Evolutionary conservation across 2,797 vertebrate species (phyloP), one percentile per base, ranked within the genome.

Genomic region (Salmo trutta): DNA sequence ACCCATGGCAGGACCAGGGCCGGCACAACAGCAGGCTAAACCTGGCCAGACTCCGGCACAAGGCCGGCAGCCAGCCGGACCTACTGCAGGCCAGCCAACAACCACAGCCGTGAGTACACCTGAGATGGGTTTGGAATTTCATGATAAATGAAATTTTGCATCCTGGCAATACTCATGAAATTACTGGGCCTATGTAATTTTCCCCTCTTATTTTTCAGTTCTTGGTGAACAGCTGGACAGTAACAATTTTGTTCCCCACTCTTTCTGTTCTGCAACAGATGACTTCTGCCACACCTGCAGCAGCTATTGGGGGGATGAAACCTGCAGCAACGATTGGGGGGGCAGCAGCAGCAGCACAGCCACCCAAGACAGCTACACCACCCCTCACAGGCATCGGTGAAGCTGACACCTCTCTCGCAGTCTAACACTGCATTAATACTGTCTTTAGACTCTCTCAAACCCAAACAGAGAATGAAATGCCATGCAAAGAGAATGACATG

Each of bases 351-450:
- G 74, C 85, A 74, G 88, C 92, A 78, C 95, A 93, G 81, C 86
- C 93, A 2, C 93, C 90, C 74, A 97, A 96, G 93, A 92, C 83
- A 2, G 92, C 97, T 0, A 90, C 91, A 15, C 90, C 94, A 4
- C 93, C 94, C 69, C 93, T 94, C 85, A 93, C 95, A 83, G 94
- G 95, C 83, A 93, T 96, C 83, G 97, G 97, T 98, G 83, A 93
- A 92, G 81, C n/a, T 21, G 41, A 47, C 41, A 47, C 33, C 36
- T 70, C 19, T 5, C 17, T n/a, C 7, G 3, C 68, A 70, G 36
- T 70, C 33, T 17, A 33, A n/a, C 68, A 47, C 41, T n/a, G 17
- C 68, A 70, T 69, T 29, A 69, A 17, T 19, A 31, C 24, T 66
- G 64, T 27, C 7, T 6, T 66, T 66, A 29, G 41, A 47, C 41